Base-by-base conservation (phyloP, 37 sponge, comb jelly and placozoan genomes). In the Trichoplax adhaerens region DNA sequence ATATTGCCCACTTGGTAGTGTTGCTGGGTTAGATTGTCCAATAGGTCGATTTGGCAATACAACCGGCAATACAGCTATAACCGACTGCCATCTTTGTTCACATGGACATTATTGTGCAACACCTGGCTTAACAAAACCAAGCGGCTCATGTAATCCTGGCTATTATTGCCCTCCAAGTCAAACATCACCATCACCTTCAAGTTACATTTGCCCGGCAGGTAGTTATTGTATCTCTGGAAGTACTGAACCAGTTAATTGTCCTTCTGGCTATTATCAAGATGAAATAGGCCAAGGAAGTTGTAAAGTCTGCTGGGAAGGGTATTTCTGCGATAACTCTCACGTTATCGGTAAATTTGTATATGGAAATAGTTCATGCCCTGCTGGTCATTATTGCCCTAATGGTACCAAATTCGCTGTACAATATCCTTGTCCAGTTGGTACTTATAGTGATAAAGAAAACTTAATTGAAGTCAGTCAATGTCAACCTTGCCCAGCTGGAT, bases 161-260 rank as follows among this genome's bases (percentile, higher is more conserved):
- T 78, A 72, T 65, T 78, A 57, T 66, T 78, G 79, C 68, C 60
- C 68, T 50, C n/a, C 65, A 3, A 7, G 79, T 47, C 53, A 71
- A 50, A 48, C 59, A 58, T 72, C 68, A 65, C 4, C 79, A 46
- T 61, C 60, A 54, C 79, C 79, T 29, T 29, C 29, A 29, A 29
- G 29, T 29, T 29, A 29, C 29, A 29, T 29, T 5, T 71, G 72
- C 61, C 72, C 72, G 8, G 61, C 5, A 5, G 72, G 72, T 5
- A 58, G 63, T 48, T 71, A 71, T 48, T 71, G 72, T 63, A 58
- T 63, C 10, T 29, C 64, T 0, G 72, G 72, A 7, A 71, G 62
- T 10, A 50, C 72, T 5, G 61, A 71, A 5, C 72, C 72, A n/a
- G 5, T 71, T 58, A 58, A 58, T 6, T 71, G 72, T 50, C 72